Evolutionary conservation across 2,888 invertebrate species (phyloP).

Genomic region (Trachelus iudaicus): DNA sequence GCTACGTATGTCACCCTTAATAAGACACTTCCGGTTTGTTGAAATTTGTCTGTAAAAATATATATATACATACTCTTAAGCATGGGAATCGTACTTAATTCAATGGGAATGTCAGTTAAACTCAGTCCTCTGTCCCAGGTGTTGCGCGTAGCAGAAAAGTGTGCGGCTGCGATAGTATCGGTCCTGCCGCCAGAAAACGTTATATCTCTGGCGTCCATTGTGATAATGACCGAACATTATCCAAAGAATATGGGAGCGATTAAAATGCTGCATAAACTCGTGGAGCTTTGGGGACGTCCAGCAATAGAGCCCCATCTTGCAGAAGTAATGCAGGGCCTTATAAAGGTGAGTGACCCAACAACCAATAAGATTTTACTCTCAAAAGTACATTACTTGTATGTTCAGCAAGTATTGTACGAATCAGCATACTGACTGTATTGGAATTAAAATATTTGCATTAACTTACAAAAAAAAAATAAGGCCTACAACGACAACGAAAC

Average conservation of each 20-base stretch:
- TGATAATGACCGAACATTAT: conserved; percentile 88
- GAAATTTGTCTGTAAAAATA: not conserved
- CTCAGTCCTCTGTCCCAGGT: conserved; percentile 68
- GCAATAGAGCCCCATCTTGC: conserved; percentile 80
- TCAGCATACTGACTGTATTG: not conserved
- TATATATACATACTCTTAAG: not conserved
- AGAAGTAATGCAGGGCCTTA: conserved; percentile 88
- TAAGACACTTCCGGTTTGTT: not conserved
- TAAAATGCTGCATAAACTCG: conserved; percentile 88
- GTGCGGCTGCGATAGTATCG: conserved; percentile 80
- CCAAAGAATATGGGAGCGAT: conserved; percentile 92
- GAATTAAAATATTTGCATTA: conserved; percentile 34
- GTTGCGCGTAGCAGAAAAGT: conserved; percentile 86
- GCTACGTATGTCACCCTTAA: not conserved
- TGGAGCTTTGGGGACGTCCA: conserved; percentile 79
- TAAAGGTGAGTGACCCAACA: conserved; percentile 72
- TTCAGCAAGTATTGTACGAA: not conserved
- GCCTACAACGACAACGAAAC: conserved; percentile 93
- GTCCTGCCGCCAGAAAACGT: conserved; percentile 85
- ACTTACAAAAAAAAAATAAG: conserved; percentile 61
- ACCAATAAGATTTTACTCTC: not conserved
- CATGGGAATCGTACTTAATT: not conserved
- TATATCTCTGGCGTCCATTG: conserved; percentile 81
- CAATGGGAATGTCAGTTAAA: conserved; percentile 3
- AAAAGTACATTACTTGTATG: not conserved